Conservation (phyloP, 2,797 vertebrate genomes). For the Squalus acanthias region DNA sequence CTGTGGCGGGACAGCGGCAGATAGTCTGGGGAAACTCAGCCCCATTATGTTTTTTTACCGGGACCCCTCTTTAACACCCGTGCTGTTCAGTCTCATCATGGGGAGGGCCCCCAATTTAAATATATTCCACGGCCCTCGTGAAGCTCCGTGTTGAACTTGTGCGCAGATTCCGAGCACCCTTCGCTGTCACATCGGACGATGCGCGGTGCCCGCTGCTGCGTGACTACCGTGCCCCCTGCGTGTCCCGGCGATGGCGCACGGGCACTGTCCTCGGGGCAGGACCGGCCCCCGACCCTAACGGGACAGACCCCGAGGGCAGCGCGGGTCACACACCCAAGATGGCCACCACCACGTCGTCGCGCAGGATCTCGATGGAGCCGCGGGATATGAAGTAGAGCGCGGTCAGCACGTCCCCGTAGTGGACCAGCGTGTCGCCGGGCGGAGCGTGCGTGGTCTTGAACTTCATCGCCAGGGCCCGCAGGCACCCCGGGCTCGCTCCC, state of each 20-base stretch:
- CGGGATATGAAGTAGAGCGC: constrained; percentile 95
- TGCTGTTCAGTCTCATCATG: not conserved
- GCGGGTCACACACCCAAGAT: constrained; percentile 72
- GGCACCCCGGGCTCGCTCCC: constrained; percentile 90
- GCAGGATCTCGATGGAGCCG: constrained; percentile 93
- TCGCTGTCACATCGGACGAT: too few relatives aligned
- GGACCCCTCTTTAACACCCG: not conserved
- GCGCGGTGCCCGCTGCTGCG: too few relatives aligned
- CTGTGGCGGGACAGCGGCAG: not conserved
- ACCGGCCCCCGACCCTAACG: not conserved
- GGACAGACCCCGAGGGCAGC: too few relatives aligned
- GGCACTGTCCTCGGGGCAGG: not conserved
- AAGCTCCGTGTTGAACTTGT: not conserved
- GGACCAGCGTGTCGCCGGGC: constrained; percentile 89
- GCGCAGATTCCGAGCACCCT: too few relatives aligned
- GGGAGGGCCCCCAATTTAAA: not conserved
- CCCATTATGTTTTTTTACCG: not conserved
- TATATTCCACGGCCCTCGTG: too few relatives aligned
- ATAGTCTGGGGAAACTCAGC: not conserved
- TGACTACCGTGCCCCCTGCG: not conserved
- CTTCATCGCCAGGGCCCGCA: constrained; percentile 86
- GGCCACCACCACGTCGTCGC: constrained; percentile 89
- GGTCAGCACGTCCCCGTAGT: constrained; percentile 88
- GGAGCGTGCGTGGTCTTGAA: constrained; percentile 93
- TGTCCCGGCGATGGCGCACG: not conserved